phyloP scores from a whole-genome alignment of 2,888 invertebrate genomes.

The Atrina japonica region DNA sequence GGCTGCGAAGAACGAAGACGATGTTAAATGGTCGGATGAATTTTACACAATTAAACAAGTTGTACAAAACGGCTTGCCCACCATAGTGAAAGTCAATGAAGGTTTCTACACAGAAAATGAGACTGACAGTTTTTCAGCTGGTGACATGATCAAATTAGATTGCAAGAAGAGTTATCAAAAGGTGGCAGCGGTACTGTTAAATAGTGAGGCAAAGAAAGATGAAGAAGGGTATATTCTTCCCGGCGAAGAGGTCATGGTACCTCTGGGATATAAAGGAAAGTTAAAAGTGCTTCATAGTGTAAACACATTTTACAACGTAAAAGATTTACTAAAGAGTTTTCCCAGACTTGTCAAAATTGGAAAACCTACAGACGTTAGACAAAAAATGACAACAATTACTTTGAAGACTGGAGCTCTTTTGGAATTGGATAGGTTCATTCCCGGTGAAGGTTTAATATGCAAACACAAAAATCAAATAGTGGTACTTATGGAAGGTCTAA shows the following conservation, averaged over 20 bases:
- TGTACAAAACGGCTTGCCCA: slow-evolving; percentile 17
- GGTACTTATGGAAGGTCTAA: neutral
- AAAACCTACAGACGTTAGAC: neutral
- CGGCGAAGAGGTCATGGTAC: slow-evolving; percentile 33
- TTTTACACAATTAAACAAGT: slow-evolving; percentile 14
- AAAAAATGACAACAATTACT: neutral
- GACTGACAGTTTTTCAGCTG: slow-evolving; percentile 36
- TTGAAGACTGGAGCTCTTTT: slow-evolving; percentile 13
- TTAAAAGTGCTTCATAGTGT: slow-evolving; percentile 6
- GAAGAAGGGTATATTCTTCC: slow-evolving; percentile 17
- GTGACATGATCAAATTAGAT: slow-evolving; percentile 37
- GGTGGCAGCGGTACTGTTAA: neutral
- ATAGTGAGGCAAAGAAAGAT: neutral
- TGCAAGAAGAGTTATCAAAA: slow-evolving; percentile 29
- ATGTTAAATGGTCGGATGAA: slow-evolving; percentile 28
- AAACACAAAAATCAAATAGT: slow-evolving; percentile 11
- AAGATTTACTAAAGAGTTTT: slow-evolving; percentile 25
- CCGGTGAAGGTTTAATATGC: slow-evolving; percentile 17
- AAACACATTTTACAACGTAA: slow-evolving; percentile 1
- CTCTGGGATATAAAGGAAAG: slow-evolving; percentile 36
- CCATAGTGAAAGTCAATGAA: slow-evolving; percentile 33
- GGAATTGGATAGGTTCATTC: slow-evolving; percentile 33
- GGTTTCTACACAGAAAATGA: slow-evolving; percentile 26
- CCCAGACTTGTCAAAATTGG: slow-evolving; percentile 31
- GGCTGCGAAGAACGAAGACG: neutral